phyloP scores from a whole-genome alignment of 2,888 invertebrate species.

The Abrostola tripartita region DNA sequence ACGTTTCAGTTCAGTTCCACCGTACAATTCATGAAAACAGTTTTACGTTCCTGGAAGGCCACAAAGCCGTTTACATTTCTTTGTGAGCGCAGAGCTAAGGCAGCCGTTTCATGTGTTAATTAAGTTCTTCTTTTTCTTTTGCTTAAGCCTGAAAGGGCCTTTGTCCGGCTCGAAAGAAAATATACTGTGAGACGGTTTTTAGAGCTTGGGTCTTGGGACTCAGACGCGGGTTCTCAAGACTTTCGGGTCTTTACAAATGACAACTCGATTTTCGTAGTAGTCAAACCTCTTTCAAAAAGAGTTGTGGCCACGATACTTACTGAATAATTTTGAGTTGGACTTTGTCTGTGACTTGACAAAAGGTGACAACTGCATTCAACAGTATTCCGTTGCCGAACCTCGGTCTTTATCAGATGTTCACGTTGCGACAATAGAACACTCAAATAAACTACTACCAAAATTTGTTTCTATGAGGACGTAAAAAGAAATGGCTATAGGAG shows the following conservation, averaged over 20 bases:
- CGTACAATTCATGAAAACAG: slow-evolving; percentile 9
- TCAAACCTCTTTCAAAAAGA: too few species aligned
- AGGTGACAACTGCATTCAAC: too few species aligned
- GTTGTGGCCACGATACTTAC: too few species aligned
- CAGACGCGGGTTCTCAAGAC: slow-evolving; percentile 12
- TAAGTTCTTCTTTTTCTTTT: slow-evolving; percentile 47
- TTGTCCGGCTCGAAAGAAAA: slow-evolving; percentile 39
- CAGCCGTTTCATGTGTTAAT: slow-evolving; percentile 59
- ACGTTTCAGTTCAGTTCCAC: background rate
- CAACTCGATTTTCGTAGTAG: too few species aligned
- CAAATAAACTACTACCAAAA: too few species aligned
- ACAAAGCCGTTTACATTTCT: slow-evolving; percentile 52
- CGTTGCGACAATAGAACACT: too few species aligned
- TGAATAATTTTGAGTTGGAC: too few species aligned
- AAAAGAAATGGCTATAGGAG: too few species aligned
- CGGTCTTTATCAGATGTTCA: too few species aligned
- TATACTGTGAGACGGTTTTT: slow-evolving; percentile 38
- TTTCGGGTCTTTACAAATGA: slow-evolving; percentile 5
- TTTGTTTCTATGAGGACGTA: too few species aligned
- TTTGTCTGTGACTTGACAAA: too few species aligned
- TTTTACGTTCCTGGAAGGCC: slow-evolving; percentile 18
- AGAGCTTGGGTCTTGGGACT: background rate
- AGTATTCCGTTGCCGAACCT: too few species aligned
- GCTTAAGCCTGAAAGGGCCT: slow-evolving; percentile 31
- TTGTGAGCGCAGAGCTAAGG: slow-evolving; percentile 35